These are phyloP conservation scores for Penaeus vannamei DNA, from an alignment of 1,140 invertebrate genomes.

Conservation along the genomic window DNA sequence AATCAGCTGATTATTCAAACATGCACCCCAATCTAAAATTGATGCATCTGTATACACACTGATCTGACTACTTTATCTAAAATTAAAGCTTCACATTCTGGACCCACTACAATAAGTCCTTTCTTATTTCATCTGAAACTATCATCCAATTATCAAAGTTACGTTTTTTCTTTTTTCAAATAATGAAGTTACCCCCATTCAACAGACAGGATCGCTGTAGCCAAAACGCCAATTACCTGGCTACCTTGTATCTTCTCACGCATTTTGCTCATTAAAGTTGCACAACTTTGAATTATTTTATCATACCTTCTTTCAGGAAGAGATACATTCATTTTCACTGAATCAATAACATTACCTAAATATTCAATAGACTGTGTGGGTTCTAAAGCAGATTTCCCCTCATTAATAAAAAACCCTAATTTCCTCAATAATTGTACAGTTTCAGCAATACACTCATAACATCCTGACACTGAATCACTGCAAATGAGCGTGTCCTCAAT, in stretches of 20 bases:
- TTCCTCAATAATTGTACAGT: slow-evolving; percentile 46
- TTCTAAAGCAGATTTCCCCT: slow-evolving; percentile 63
- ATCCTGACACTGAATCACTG: slow-evolving; percentile 27
- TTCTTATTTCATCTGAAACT: background rate
- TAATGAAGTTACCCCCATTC: background rate
- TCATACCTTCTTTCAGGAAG: slow-evolving; percentile 53
- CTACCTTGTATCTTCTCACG: background rate
- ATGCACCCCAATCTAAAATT: background rate
- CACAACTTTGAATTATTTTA: slow-evolving; percentile 55
- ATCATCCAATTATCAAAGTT: background rate
- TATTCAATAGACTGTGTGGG: slow-evolving; percentile 59
- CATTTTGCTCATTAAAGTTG: background rate
- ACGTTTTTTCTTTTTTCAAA: background rate
- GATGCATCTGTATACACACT: background rate
- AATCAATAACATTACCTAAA: slow-evolving; percentile 64
- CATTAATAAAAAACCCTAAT: slow-evolving; percentile 63
- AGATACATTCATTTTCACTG: slow-evolving; percentile 50
- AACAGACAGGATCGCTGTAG: background rate
- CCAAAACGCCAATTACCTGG: slow-evolving; percentile 1
- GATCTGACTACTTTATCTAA: background rate
- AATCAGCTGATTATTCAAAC: background rate
- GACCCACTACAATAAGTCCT: background rate
- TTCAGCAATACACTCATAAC: slow-evolving; percentile 17
- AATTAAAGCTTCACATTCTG: background rate
- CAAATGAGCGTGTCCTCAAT: slow-evolving; percentile 45